Conservation (phyloP, 1,140 invertebrate genomes). For the Bacillus rossius region DNA sequence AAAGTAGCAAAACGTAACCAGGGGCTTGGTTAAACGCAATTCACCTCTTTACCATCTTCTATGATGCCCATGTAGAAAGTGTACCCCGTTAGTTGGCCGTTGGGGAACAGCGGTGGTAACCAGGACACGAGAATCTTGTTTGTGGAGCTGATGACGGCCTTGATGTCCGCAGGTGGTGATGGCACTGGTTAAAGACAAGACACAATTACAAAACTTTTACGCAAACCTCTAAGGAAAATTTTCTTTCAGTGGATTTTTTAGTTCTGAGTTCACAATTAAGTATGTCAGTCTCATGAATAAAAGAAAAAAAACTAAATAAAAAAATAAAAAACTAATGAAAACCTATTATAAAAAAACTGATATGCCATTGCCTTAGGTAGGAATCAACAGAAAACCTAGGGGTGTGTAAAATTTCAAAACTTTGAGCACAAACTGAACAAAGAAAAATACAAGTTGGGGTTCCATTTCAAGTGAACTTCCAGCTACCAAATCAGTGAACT, state of each 20-base stretch:
- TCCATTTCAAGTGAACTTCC: neutral
- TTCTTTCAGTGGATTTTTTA: neutral
- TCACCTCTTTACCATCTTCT: slow-evolving; percentile 62
- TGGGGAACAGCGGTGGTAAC: slow-evolving; percentile 66
- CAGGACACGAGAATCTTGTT: slow-evolving; percentile 86
- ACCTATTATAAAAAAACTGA: too few species aligned
- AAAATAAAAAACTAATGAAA: too few species aligned
- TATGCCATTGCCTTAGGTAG: too few species aligned
- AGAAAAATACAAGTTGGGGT: neutral
- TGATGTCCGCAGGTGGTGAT: slow-evolving; percentile 78
- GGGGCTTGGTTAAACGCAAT: too few species aligned
- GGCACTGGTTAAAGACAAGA: slow-evolving; percentile 57
- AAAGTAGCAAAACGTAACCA: too few species aligned
- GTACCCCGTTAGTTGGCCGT: slow-evolving; percentile 72
- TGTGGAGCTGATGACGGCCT: slow-evolving; percentile 75
- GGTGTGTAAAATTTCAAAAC: too few species aligned
- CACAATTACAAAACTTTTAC: neutral
- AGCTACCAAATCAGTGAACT: too few species aligned
- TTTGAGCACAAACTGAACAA: too few species aligned
- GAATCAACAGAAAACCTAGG: too few species aligned
- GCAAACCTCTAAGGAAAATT: neutral
- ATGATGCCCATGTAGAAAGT: slow-evolving; percentile 75
- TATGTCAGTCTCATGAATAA: neutral
- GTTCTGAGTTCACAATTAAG: neutral
- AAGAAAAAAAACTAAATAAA: too few species aligned